Evolutionary conservation across 2,113 vertebrate species (phyloP), one percentile per base, ranked within the genome.

Genomic region (Menidia beryllina): DNA sequence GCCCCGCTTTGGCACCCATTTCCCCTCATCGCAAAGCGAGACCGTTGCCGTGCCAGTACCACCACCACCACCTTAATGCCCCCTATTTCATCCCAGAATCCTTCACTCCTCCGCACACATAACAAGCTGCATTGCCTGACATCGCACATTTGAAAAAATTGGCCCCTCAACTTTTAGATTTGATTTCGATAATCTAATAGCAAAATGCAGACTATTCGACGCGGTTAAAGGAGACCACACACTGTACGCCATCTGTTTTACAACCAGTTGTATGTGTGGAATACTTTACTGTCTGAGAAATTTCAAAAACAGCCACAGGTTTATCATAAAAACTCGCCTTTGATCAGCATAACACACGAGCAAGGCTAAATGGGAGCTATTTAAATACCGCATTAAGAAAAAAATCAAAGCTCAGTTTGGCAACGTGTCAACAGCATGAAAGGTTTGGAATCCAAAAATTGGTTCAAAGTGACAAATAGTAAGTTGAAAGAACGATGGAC

Each of bases 11-110:
- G 57, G 78, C 69, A 45, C 85, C 82, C 81, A 79, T 91, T 91
- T 86, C 87, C 73, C 77, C 81, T 82, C 82, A 85, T 82, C 86
- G 63, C 83, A 86, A 90, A 91, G 86, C 64, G 63, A 91, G 77
- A 90, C 81, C 41, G 59, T 86, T 90, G 75, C 79, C 81, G 83
- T 88, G 89, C 91, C 84, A 90, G 82, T 77, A 19, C 57, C 25
- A 41, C 47, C 36, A 24, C 51, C 67, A 72, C 79, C 30, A 34
- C 53, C 48, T 45, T 66, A 63, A 70, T 82, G 75, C 70, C 74
- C 66, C 13, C 23, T n/a, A 48, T 62, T 39, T 53, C 3, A 2
- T 83, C 77, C 81, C 77, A 82, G 63, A 83, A 88, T 82, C 50
- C 82, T n/a, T 55, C 57, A 57, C 69, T 52, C 56, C 49, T 51